Evolutionary conservation across 2,888 invertebrate genomes (phyloP).

Genomic region (Leucophenga montana): DNA sequence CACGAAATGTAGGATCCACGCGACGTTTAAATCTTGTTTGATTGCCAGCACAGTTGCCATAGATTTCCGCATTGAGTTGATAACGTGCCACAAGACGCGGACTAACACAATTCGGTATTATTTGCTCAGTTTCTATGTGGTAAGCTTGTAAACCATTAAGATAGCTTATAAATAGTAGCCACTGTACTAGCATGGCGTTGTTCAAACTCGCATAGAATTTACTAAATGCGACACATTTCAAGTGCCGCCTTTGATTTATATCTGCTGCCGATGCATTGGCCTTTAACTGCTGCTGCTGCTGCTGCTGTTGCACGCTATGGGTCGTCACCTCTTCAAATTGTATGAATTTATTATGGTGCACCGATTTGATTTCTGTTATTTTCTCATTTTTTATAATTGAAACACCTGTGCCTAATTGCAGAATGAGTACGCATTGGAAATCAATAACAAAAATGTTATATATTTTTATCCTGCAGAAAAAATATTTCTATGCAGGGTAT

Average conservation of each 20-base stretch:
- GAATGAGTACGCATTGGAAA: slow-evolving; percentile 5
- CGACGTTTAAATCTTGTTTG: slow-evolving; percentile 62
- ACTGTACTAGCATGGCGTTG: background rate
- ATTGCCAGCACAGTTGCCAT: slow-evolving; percentile 26
- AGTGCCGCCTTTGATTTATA: slow-evolving; percentile 3
- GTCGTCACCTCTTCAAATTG: slow-evolving; percentile 30
- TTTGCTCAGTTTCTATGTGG: too few relatives aligned
- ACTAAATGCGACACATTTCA: background rate
- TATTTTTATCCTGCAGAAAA: too few relatives aligned
- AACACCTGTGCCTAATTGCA: slow-evolving; percentile 27
- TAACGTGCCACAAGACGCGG: slow-evolving; percentile 8
- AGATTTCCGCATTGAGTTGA: slow-evolving; percentile 37
- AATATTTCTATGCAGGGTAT: too few relatives aligned
- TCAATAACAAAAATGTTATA: slow-evolving; percentile 15
- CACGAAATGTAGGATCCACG: slow-evolving; percentile 75
- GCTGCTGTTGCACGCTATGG: slow-evolving; percentile 28
- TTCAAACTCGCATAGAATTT: background rate
- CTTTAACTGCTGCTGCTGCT: background rate
- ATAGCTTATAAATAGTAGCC: background rate
- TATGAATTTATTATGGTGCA: slow-evolving; percentile 30
- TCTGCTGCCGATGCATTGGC: background rate
- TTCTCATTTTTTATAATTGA: slow-evolving; percentile 31
- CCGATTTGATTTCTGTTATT: slow-evolving; percentile 26
- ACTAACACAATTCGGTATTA: slow-evolving; percentile 11
- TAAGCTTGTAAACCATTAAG: too few relatives aligned